phyloP scores from a whole-genome alignment of 53 echinoderm and acorn worm genomes.

The Arbacia lixula region DNA sequence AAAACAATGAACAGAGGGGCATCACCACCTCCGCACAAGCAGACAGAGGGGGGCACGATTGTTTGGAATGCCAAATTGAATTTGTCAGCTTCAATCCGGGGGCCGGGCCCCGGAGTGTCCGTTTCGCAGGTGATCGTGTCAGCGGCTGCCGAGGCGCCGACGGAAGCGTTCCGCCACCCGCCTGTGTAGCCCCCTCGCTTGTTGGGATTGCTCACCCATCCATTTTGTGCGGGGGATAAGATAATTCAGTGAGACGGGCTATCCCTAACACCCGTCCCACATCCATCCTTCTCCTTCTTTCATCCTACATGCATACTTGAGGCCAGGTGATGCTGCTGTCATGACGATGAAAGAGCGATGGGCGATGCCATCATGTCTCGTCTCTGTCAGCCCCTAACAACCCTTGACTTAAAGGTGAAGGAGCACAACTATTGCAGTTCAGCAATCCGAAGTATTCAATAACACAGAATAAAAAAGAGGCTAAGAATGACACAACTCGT shows the following conservation, averaged over 20 bases:
- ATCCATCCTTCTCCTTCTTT: background rate
- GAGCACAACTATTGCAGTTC: too few relatives aligned
- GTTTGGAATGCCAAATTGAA: constrained; percentile 35
- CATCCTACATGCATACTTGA: too few relatives aligned
- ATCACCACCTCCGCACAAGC: background rate
- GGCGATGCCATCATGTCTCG: constrained; percentile 11
- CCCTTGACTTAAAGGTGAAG: too few relatives aligned
- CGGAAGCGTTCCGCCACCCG: background rate
- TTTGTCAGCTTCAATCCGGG: constrained; percentile 36
- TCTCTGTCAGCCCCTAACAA: constrained; percentile 4
- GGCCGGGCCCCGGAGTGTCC: constrained; percentile 1
- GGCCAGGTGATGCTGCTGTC: constrained; percentile 40
- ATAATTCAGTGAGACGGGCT: constrained; percentile 2
- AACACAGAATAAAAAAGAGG: too few relatives aligned
- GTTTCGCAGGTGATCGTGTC: constrained; percentile 19
- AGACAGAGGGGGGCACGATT: constrained; percentile 17
- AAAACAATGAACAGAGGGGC: constrained; percentile 41
- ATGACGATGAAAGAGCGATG: constrained; percentile 1
- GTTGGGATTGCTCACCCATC: background rate
- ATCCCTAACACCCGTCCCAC: constrained; percentile 30
- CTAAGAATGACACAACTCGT: too few relatives aligned
- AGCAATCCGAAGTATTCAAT: too few relatives aligned
- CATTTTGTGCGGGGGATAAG: background rate
- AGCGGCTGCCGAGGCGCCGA: constrained; percentile 1
- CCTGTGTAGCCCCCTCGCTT: background rate